These are phyloP conservation scores for Limnephilus marmoratus DNA, from an alignment of 2,888 invertebrate species.

Conservation along the genomic window DNA sequence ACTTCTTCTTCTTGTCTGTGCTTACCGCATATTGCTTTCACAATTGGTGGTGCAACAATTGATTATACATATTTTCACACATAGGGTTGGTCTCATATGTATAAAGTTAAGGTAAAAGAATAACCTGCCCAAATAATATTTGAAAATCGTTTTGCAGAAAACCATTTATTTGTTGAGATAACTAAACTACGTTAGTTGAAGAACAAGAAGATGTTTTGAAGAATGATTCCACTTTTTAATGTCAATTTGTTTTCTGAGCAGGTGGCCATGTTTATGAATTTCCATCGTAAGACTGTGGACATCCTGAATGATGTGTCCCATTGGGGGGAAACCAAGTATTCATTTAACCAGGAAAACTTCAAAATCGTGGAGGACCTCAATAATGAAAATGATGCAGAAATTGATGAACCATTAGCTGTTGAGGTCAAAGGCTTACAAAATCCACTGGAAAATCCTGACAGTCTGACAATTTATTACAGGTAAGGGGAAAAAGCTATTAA, in stretches of 20 bases:
- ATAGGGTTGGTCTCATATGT: too few species aligned
- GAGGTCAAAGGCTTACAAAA: slow-evolving; percentile 72
- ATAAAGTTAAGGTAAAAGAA: too few species aligned
- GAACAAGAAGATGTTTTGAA: background rate
- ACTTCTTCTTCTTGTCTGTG: background rate
- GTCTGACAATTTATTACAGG: slow-evolving; percentile 76
- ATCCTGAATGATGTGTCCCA: slow-evolving; percentile 77
- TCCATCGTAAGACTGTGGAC: slow-evolving; percentile 78
- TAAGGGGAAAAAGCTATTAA: slow-evolving; percentile 66
- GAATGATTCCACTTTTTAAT: background rate
- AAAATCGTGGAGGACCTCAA: slow-evolving; percentile 74
- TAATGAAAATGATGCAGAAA: slow-evolving; percentile 75
- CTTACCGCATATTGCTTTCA: background rate
- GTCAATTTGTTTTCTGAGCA: slow-evolving; percentile 67
- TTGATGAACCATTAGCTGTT: slow-evolving; percentile 75
- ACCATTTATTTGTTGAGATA: background rate
- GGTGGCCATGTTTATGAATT: slow-evolving; percentile 78
- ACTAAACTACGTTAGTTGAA: background rate
- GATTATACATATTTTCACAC: too few species aligned
- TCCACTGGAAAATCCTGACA: slow-evolving; percentile 76
- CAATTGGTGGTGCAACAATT: too few species aligned
- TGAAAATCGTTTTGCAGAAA: too few species aligned
- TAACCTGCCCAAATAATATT: background rate
- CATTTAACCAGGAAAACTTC: slow-evolving; percentile 78
- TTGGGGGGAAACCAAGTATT: slow-evolving; percentile 77